phyloP scores from a whole-genome alignment of 2,797 vertebrate genomes.

The Fratercula arctica region DNA sequence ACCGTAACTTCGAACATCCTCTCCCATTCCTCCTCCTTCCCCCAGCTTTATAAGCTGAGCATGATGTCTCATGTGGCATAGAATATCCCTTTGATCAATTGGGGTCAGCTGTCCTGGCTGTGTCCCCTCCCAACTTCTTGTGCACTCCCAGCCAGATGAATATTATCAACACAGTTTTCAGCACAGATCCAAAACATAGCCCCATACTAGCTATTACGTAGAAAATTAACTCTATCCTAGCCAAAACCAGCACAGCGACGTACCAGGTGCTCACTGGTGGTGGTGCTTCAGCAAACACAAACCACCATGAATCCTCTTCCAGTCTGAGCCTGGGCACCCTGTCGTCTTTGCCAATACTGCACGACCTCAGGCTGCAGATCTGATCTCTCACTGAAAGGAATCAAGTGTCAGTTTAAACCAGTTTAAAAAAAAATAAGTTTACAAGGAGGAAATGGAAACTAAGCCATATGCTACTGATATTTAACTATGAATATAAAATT shows the following conservation, averaged over 20 bases:
- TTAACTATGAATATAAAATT: not conserved
- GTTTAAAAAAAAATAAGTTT: not conserved
- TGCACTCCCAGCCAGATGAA: not conserved
- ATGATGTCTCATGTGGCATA: not conserved
- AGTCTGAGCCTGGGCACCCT: not conserved
- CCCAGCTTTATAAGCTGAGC: not conserved
- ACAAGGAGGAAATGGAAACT: not conserved
- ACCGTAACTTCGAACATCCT: not conserved
- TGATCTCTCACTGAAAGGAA: not conserved
- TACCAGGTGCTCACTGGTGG: not conserved
- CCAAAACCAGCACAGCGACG: not conserved
- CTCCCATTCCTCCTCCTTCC: not conserved
- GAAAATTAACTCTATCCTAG: not conserved
- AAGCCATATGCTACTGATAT: not conserved
- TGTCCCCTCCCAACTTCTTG: not conserved
- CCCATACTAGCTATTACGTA: not conserved
- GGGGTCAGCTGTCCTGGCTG: not conserved
- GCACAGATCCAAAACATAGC: not conserved
- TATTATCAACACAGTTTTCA: not conserved
- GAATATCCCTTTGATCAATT: not conserved
- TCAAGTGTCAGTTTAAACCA: not conserved
- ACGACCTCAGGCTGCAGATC: not conserved
- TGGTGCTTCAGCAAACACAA: not conserved
- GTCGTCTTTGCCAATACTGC: not conserved
- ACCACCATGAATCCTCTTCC: fast-evolving